These are phyloP conservation scores for Cephus nigrinus DNA, from an alignment of 2,888 invertebrate species.

Conservation along the genomic window DNA sequence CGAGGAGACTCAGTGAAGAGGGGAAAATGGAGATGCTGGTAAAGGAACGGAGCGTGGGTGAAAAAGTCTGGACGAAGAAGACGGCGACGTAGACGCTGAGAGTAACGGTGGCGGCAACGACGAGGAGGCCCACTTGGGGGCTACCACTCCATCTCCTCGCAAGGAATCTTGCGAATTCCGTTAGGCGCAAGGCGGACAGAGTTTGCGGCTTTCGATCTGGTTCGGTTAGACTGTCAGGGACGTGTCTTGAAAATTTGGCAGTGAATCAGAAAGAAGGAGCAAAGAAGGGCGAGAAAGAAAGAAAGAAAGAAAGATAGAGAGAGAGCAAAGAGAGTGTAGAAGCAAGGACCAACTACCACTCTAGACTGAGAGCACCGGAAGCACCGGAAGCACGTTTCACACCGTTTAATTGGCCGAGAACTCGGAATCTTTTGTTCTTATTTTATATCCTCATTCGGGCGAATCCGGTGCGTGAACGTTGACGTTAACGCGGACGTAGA, in stretches of 20 bases:
- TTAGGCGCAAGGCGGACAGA: neutral
- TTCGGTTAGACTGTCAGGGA: neutral
- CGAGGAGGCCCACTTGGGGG: conserved; percentile 1
- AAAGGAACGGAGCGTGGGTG: too few species aligned
- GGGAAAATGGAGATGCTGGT: neutral
- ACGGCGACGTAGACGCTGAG: conserved; percentile 16
- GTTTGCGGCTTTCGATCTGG: neutral
- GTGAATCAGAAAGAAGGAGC: neutral
- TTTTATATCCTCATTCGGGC: neutral
- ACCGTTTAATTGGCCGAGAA: neutral
- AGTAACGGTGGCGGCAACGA: conserved; percentile 17
- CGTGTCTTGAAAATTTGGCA: neutral
- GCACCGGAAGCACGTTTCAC: neutral
- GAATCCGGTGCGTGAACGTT: neutral
- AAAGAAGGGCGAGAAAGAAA: conserved; percentile 4
- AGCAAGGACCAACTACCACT: neutral
- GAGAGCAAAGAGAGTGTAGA: conserved; percentile 14
- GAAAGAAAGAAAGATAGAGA: neutral
- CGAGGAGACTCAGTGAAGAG: neutral
- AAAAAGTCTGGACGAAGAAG: too few species aligned
- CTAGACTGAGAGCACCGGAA: neutral
- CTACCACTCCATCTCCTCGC: neutral
- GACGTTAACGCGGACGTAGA: too few species aligned
- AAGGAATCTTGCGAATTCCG: neutral
- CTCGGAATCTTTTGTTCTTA: neutral